Base-by-base conservation (phyloP, 2,888 invertebrate species). In the Baccha elongata region DNA sequence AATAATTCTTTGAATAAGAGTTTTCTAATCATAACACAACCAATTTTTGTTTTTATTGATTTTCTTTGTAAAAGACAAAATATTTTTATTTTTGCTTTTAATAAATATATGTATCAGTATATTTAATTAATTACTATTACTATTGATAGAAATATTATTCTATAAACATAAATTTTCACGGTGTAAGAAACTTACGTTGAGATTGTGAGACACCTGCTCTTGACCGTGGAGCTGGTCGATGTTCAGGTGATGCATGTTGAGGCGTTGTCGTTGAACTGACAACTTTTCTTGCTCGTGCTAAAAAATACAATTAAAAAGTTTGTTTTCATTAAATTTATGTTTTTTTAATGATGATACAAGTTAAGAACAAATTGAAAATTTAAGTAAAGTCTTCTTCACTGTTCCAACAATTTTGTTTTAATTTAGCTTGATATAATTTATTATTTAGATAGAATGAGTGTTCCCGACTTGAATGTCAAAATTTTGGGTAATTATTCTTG, bases 191-290 rank as follows among this genome's bases (percentile, higher is more conserved):
- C 95, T 94, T 91, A 97, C 97, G 98, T 92, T 98, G 98, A 46
- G 98, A 98, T 92, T 98, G 98, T 1, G 97, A 97, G 10, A 96
- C 95, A 13, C 96, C 95, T 1, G 96, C 93, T 19, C 95, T 93
- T 86, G 92, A 93, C 86, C 93, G 94, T 87, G 91, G 94, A 32
- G 73, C 37, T 37, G 78, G 72, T 58, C 83, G 76, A 11, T 90
- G 93, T 89, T 93, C 96, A 87, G 91, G 94, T 80, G 95, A 92
- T 89, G 86, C 84, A 86, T 87, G 75, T 65, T 85, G 81, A 46
- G 35, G 87, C 85, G 85, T 86, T 58, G 11, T 87, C 85, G 85
- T 79, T 42, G 86, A 71, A 11, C 76, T 85, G 0, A 93, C 92
- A 0, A 93, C 92, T 86, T 94, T 92, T 85, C 93, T 93, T 0